Evolutionary conservation across 1,140 invertebrate species (phyloP), one percentile per base, ranked within the genome.

Genomic region (Aphis gossypii): DNA sequence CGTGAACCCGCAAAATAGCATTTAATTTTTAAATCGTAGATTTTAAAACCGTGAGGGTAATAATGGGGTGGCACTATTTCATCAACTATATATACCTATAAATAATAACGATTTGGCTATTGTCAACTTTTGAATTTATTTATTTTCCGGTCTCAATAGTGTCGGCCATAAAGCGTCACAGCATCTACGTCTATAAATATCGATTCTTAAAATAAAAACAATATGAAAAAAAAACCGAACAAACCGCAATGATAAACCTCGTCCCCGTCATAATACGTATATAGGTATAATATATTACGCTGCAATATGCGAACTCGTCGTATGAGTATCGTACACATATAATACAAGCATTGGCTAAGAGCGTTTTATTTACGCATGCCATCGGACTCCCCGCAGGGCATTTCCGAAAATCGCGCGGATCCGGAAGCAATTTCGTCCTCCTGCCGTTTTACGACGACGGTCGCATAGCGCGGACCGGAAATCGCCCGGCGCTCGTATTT

Each of bases 381-480:
- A 30, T 35, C 60, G n/a, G 60, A 76, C 60, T 76, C 60, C 60
- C 83, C 21, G 21, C 21, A 11, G 38, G 83, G 38, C 21, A 41
- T 84, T 84, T 41, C 41, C 83, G 83, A 76, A 76, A 76, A n/a
- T 35, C 60, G 60, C 30, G 14, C 18, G 14, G 60, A 76, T 76
- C 60, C 60, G 60, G 60, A 76, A n/a, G 60, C 60, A 76, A 76
- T 76, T 76, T 76, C 14, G 60, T 76, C 11, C 60, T 76, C 30
- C 60, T n/a, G 60, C 14, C 87, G 87, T 51, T 88, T 51, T 88
- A 41, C 46, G 35, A 88, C 87, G 86, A n/a, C 46, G 18, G 87
- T 35, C 60, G 60, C 60, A 76, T 76, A n/a, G n/a, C 60, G 14
- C 30, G 4, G 30, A 87, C 35, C 44, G 44, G 44, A 48, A 88